phyloP scores from a whole-genome alignment of 2,113 vertebrate genomes.

The Pagrus major region DNA sequence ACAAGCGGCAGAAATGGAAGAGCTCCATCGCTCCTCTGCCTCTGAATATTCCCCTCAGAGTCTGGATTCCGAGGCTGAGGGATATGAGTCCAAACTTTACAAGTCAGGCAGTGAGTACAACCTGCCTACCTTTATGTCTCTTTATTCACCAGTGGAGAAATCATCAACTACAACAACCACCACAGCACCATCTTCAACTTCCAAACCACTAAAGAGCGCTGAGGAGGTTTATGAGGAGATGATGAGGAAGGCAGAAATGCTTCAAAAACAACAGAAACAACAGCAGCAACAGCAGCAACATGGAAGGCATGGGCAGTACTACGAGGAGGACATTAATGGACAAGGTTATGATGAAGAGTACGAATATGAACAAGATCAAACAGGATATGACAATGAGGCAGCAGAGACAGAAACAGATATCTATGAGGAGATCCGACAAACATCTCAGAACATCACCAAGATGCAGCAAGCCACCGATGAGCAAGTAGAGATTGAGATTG shows the following conservation, averaged over 20 bases:
- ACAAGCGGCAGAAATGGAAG: constrained; percentile 98
- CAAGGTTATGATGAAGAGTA: constrained; percentile 89
- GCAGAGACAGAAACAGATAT: constrained; percentile 84
- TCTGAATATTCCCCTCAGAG: constrained; percentile 96
- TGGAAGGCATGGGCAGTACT: constrained; percentile 77
- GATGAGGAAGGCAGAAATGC: constrained; percentile 97
- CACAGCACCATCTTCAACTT: constrained; percentile 81
- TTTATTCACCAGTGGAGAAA: constrained; percentile 95
- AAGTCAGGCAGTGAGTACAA: constrained; percentile 98
- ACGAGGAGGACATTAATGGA: constrained; percentile 83
- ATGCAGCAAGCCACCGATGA: constrained; percentile 85
- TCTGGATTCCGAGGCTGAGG: constrained; percentile 95
- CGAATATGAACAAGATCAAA: constrained; percentile 84
- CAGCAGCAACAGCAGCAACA: constrained; percentile 85
- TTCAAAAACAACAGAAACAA: constrained; percentile 90
- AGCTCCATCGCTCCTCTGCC: constrained; percentile 97
- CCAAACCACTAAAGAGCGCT: constrained; percentile 94
- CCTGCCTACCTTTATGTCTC: constrained; percentile 96
- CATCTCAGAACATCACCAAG: constrained; percentile 87
- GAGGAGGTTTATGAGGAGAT: constrained; percentile 99
- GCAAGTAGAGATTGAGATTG: constrained; percentile 82
- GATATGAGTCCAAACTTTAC: constrained; percentile 93
- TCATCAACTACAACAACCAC: constrained; percentile 79
- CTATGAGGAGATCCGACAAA: constrained; percentile 93
- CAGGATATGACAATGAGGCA: constrained; percentile 80